Conservation (phyloP, 2,113 vertebrate genomes). For the Tapirus terrestris region DNA sequence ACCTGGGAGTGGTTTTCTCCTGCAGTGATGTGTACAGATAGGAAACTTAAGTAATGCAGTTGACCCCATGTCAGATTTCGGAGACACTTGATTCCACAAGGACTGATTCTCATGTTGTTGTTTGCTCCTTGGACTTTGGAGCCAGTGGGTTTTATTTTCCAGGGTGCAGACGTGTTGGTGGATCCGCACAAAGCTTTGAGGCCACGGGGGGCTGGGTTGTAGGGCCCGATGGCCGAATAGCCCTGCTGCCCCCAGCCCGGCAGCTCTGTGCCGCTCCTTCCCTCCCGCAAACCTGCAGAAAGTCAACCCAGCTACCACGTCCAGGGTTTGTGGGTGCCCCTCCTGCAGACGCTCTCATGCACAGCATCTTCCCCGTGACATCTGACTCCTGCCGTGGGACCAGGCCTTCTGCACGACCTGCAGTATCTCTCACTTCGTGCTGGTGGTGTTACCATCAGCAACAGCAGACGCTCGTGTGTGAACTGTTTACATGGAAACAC, state of each 20-base stretch:
- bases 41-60: fast-evolving
- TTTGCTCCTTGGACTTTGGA: no score
- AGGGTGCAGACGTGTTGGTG: background rate
- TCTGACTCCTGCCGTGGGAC: fast-evolving
- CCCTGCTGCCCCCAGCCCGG: background rate
- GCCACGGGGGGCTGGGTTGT: background rate
- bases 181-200: background rate
- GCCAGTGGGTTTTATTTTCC: background rate
- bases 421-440: fast-evolving
- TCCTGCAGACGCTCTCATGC: background rate
- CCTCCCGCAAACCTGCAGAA: fast-evolving
- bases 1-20: background rate
- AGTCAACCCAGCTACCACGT: fast-evolving
- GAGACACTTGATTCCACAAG: no score
- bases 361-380: fast-evolving
- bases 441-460: fast-evolving
- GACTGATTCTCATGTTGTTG: fast-evolving
- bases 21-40: fast-evolving
- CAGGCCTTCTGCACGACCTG: fast-evolving
- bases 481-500: fast-evolving
- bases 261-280: background rate
- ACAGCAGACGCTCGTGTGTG: fast-evolving
- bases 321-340: fast-evolving
- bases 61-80: fast-evolving
- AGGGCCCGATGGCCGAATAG: fast-evolving